A percentile compares a stretch with the other conserved stretches of the same genome.
These are phyloP conservation scores for Rhinopomastus cyanomelas DNA, from an alignment of 2,113 vertebrate genomes.

Conservation along the genomic window DNA sequence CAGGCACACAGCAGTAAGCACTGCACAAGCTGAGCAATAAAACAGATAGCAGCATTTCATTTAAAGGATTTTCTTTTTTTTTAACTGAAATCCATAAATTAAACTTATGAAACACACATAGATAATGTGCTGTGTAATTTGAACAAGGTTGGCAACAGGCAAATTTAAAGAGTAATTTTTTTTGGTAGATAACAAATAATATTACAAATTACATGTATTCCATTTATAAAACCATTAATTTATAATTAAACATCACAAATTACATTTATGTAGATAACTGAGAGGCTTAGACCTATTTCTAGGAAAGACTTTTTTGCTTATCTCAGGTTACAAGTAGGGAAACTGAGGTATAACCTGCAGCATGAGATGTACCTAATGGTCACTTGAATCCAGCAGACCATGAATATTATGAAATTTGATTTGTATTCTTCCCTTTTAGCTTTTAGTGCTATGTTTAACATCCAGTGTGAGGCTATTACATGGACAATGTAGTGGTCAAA, in stretches of 20 bases:
- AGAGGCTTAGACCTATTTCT: neutral
- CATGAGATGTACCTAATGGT: neutral
- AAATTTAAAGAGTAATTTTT: neutral
- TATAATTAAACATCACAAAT: neutral
- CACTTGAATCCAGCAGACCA: neutral
- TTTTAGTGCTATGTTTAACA: neutral
- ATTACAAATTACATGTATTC: neutral
- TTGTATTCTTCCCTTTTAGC: neutral
- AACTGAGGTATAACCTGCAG: neutral
- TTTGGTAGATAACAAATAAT: neutral
- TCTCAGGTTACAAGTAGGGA: neutral
- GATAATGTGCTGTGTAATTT: neutral
- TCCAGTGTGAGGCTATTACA: neutral
- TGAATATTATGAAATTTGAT: neutral
- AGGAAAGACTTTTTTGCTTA: neutral
- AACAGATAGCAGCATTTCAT: slow-evolving; percentile 38
- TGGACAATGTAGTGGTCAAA: neutral
- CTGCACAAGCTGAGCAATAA: slow-evolving; percentile 26
- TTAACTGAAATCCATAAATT: slow-evolving; percentile 42
- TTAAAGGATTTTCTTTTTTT: slow-evolving; percentile 42
- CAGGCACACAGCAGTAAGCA: neutral
- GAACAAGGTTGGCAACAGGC: neutral
- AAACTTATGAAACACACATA: neutral
- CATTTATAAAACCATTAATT: too few species aligned
- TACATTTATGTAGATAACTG: neutral